These are phyloP conservation scores for Halichondria panicea DNA, from an alignment of 37 sponge, comb jelly and placozoan genomes.

Conservation along the genomic window DNA sequence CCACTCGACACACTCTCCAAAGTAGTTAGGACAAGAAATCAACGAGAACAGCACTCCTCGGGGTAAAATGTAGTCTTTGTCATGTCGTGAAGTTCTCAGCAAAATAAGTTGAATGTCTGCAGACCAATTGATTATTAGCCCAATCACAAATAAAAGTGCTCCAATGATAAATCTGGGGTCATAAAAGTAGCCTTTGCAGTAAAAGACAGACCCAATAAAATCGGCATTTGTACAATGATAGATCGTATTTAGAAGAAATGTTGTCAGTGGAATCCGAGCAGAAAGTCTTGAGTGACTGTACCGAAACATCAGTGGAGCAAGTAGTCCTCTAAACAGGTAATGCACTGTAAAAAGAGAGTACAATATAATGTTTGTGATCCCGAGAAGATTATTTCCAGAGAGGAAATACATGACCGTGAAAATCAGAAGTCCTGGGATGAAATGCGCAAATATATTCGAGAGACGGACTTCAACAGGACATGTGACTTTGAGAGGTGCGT, in stretches of 20 bases:
- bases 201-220: constrained; percentile 54
- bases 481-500: constrained; percentile 18
- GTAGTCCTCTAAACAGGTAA: constrained; percentile 56
- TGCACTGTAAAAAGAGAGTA: constrained; percentile 65
- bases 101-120: constrained; percentile 62
- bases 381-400: constrained; percentile 13
- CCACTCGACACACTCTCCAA: constrained; percentile 87
- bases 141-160: constrained; percentile 63
- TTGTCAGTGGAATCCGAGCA: constrained; percentile 39
- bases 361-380: constrained; percentile 43
- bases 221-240: constrained; percentile 70
- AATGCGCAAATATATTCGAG: constrained; percentile 29
- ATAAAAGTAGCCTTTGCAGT: constrained; percentile 38
- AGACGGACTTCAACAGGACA: constrained; percentile 38
- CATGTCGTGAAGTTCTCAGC: constrained; percentile 33
- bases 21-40: constrained; percentile 81
- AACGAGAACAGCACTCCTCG: constrained; percentile 60
- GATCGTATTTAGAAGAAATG: constrained; percentile 34
- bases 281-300: constrained; percentile 38
- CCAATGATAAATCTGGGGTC: constrained; percentile 89
- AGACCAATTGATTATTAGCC: constrained; percentile 63
- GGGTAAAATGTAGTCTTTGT: constrained; percentile 65
- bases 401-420: constrained; percentile 64
- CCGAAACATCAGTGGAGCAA: constrained; percentile 40
- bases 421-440: constrained; percentile 48